Evolutionary conservation across 2,797 vertebrate genomes (phyloP).

Genomic region (Carcharodon carcharias): DNA sequence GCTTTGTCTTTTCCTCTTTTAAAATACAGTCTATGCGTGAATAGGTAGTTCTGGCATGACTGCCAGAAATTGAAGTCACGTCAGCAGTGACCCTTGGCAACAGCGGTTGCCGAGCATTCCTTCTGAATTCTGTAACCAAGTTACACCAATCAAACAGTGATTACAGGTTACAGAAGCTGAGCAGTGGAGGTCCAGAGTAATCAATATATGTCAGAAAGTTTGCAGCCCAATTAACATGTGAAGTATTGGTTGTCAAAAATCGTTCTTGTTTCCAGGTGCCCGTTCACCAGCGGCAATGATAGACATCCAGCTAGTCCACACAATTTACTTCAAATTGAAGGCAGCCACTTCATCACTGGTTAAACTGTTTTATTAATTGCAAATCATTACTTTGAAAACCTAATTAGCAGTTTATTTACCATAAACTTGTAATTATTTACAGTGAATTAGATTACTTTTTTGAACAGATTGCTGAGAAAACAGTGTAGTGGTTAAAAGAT

Average conservation of each 20-base stretch:
- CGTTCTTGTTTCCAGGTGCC: constrained; percentile 24
- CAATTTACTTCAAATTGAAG: neutral
- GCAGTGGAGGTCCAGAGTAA: constrained; percentile 43
- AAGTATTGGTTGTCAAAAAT: constrained; percentile 45
- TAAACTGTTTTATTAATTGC: constrained; percentile 29
- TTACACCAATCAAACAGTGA: constrained; percentile 56
- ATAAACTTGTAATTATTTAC: constrained; percentile 30
- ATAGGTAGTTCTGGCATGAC: neutral
- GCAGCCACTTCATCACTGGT: constrained; percentile 30
- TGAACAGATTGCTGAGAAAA: constrained; percentile 6
- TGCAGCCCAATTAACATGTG: constrained; percentile 47
- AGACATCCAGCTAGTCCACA: neutral
- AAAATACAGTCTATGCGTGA: neutral
- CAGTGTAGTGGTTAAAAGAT: constrained; percentile 5
- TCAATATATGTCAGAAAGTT: constrained; percentile 60
- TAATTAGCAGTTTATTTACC: constrained; percentile 27
- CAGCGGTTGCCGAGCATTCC: constrained; percentile 53
- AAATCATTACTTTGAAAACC: constrained; percentile 31
- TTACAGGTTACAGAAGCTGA: constrained; percentile 40
- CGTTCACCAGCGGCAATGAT: neutral
- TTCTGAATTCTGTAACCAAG: constrained; percentile 61
- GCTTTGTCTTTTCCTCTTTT: neutral
- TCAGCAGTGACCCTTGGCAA: constrained; percentile 29
- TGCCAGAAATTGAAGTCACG: neutral
- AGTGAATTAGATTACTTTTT: constrained; percentile 34